Base-by-base conservation (phyloP, 1,140 invertebrate genomes). In the Eurosta solidaginis region DNA sequence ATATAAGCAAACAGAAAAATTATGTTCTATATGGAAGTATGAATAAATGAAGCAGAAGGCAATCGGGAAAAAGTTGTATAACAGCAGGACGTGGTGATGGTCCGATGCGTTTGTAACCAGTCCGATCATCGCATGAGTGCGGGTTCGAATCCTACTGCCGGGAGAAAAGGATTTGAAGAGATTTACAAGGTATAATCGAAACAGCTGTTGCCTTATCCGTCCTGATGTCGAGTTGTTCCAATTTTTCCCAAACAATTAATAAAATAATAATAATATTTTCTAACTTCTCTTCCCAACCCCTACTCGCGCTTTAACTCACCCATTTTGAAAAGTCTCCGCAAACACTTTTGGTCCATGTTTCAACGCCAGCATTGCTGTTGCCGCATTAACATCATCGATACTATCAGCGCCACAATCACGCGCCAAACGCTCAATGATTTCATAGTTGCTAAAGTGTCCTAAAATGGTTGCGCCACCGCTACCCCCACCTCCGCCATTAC, bases 281-380 rank as follows among this genome's bases (percentile, higher is more conserved):
- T n/a, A 49, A 2, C 50, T 44, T 27, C 20, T 29, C 22, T 74
- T 1, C 40, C 25, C 42, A 10, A 3, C 7, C 50, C 47, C 36
- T 20, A 3, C 36, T 12, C 6, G 2, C 12, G 2, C 17, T 29
- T 73, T 14, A 59, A 78, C 78, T 86, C 76, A 88, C 86, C 86
- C 86, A 83, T 87, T 88, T 52, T 85, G 84, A 78, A 83, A 87
- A 40, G 81, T 81, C 81, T 88, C 85, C 25, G 78, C 80, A n/a
- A 87, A 88, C 74, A 83, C 82, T 78, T 88, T 88, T 83, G 91
- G 90, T 77, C 91, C 93, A 86, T 94, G 93, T 86, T 95, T 95
- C 73, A 96, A 90, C 52, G 93, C 93, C 50, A 96, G 90, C 92
- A 96, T 94, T 0, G 94, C 94, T 10, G 93, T 92, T 3, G 94